Evolutionary conservation across 2,888 invertebrate species (phyloP), one percentile per base, ranked within the genome.

Genomic region (Dorcus parallelipipedus): DNA sequence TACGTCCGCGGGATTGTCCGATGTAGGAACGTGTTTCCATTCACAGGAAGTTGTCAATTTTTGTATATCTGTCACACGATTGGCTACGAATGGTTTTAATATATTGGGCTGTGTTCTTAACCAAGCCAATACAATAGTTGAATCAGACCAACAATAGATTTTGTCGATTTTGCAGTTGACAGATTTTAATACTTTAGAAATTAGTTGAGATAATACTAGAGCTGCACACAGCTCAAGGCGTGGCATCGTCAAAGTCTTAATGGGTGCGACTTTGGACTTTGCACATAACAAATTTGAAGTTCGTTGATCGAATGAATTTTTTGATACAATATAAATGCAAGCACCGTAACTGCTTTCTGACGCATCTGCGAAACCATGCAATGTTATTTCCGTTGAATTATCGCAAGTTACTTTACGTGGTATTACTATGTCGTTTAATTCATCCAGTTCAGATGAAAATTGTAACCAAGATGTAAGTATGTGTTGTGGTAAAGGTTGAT

Each of bases 31-130:
- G 52, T 72, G 67, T 38, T 51, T 49, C 70, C 71, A 73, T 10
- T 45, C 49, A 3, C 54, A 52, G 2, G 53, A 14, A 8, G 63
- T 59, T 33, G 65, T 56, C 9, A 52, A n/a, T 9, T 64, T 60
- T 50, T 71, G 69, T n/a, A 72, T 71, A 38, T 67, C 56, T 1
- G 64, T 60, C 2, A 73, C 68, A 10, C 72, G 50, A 57, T 72
- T 72, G 4, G 68, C 69, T 64, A 65, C 58, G 45, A 60, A 62
- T 1, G 58, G 59, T n/a, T 58, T 49, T 45, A 55, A 58, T 8
- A 33, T 38, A 10, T 33, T 26, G n/a, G 65, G 56, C 10, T 9
- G 41, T 10, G 41, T 10, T 10, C n/a, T 10, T 41, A 41, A 9
- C 41, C 41, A 41, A 8, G 41, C 9, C 10, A 41, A 41, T 10